Percentiles rank a stretch among this genome's conserved stretches.
These are phyloP conservation scores for Lemur catta DNA, from an alignment of 2,797 vertebrate genomes.

Conservation along the genomic window DNA sequence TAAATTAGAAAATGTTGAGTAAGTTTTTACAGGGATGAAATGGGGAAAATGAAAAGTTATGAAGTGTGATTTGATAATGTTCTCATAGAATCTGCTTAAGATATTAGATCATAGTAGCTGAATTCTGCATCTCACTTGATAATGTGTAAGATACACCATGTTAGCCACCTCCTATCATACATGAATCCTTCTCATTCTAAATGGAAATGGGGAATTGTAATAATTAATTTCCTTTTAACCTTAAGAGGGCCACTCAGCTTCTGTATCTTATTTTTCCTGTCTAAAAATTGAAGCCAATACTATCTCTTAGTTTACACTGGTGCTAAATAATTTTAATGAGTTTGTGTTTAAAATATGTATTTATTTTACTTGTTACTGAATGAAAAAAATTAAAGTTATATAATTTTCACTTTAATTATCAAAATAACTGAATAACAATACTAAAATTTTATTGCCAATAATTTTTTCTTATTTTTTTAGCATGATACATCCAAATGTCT, in stretches of 20 bases:
- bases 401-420: not conserved
- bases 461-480: not conserved
- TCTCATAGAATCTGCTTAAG: not conserved
- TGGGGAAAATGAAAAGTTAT: not conserved
- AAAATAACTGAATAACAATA: not conserved
- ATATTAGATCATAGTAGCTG: not conserved
- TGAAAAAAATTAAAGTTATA: not conserved
- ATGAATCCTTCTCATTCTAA: not conserved
- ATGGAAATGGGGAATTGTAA: not conserved
- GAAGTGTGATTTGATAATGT: not conserved
- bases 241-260: not conserved
- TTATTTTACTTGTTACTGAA: not conserved
- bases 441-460: not conserved
- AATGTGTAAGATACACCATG: not conserved
- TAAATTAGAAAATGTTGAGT: not conserved
- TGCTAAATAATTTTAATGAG: conserved; percentile 1
- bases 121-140: not conserved
- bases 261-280: not conserved
- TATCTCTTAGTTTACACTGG: not conserved
- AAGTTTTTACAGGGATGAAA: not conserved
- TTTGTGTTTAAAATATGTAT: not conserved
- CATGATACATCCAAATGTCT: not conserved
- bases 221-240: not conserved
- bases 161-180: not conserved
- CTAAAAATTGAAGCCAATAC: not conserved